Percentiles rank a stretch among this genome's conserved stretches.
phyloP scores from a whole-genome alignment of 2,797 vertebrate species.

The Jordanella pulchra region DNA sequence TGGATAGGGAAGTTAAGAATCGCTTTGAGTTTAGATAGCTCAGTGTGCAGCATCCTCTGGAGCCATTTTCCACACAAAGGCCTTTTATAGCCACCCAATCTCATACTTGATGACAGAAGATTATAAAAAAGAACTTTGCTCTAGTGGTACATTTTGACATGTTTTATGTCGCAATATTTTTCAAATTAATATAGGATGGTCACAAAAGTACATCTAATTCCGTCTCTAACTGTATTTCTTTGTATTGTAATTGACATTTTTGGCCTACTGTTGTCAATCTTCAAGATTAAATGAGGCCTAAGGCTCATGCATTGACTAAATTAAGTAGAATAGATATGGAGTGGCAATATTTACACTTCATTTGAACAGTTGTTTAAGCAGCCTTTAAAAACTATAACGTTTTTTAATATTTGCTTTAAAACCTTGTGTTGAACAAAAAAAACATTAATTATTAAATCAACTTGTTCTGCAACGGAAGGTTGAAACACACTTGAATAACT shows the following conservation, averaged over 20 bases:
- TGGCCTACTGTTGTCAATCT: neutral
- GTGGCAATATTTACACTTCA: neutral
- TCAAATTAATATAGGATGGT: slow-evolving; percentile 20
- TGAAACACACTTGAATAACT: neutral
- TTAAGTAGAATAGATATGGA: neutral
- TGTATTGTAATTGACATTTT: slow-evolving; percentile 2
- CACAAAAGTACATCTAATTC: neutral
- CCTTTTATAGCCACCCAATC: slow-evolving; percentile 38
- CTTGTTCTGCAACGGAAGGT: neutral
- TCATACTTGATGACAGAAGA: slow-evolving; percentile 32
- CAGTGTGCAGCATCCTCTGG: slow-evolving; percentile 41
- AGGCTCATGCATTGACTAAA: neutral
- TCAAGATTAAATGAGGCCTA: neutral
- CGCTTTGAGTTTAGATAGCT: slow-evolving; percentile 48
- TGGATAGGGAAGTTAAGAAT: slow-evolving; percentile 68
- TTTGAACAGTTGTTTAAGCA: neutral
- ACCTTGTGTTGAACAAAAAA: neutral
- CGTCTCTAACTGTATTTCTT: neutral
- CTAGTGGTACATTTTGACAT: slow-evolving; percentile 1
- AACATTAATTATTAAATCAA: neutral
- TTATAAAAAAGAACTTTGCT: slow-evolving; percentile 3
- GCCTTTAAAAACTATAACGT: neutral
- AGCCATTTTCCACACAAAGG: slow-evolving; percentile 41
- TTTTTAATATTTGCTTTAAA: no score
- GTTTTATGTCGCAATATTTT: slow-evolving; percentile 31